phyloP scores from a whole-genome alignment of 1,140 invertebrate genomes.

The Luehdorfia chinensis region DNA sequence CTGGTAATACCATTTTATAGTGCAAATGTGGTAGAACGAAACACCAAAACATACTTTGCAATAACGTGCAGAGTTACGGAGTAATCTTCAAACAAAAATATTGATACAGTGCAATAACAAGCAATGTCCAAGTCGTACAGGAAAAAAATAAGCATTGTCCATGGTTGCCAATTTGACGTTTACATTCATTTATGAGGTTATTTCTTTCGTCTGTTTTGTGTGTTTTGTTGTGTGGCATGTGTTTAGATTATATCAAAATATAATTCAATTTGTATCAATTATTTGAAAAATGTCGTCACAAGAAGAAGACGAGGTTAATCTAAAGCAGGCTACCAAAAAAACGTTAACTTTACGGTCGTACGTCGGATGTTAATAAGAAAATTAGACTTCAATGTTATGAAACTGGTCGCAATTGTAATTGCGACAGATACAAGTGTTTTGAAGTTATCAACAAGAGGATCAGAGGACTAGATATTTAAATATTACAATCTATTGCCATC shows the following conservation, averaged over 20 bases:
- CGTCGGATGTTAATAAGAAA: background rate
- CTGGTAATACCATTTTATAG: constrained; percentile 19
- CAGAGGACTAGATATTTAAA: too few species aligned
- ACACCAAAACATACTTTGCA: constrained; percentile 20
- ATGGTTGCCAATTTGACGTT: constrained; percentile 7
- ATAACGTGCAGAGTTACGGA: background rate
- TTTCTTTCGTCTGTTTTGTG: too few species aligned
- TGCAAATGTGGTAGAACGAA: constrained; percentile 20
- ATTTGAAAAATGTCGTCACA: too few species aligned
- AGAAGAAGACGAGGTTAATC: constrained; percentile 9
- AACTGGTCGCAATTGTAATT: too few species aligned
- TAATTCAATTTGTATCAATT: too few species aligned
- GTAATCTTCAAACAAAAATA: background rate
- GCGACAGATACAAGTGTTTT: too few species aligned
- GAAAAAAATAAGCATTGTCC: constrained; percentile 22
- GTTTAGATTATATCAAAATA: too few species aligned
- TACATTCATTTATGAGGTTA: too few species aligned
- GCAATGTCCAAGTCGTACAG: constrained; percentile 22
- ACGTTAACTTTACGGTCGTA: constrained; percentile 9
- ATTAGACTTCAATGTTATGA: too few species aligned
- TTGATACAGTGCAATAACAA: constrained; percentile 22
- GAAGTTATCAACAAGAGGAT: too few species aligned
- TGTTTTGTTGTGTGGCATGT: too few species aligned
- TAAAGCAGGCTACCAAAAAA: constrained; percentile 8
- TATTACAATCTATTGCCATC: too few species aligned